These are phyloP conservation scores for Synergus japonicus DNA, from an alignment of 2,888 invertebrate species.

Conservation along the genomic window DNA sequence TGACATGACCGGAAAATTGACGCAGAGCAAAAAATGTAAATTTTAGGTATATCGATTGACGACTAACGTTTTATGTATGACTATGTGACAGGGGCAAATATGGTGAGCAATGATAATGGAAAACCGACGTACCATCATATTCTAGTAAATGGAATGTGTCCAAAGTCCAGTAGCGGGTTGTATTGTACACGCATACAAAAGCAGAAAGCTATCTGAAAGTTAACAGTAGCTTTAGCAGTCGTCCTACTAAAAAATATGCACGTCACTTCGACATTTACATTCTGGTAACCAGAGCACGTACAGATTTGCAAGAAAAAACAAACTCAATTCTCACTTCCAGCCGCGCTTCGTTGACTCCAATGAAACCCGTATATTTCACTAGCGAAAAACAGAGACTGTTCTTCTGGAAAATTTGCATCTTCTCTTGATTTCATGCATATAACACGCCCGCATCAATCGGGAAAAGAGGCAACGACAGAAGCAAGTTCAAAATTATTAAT, in stretches of 20 bases:
- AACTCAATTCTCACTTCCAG: background rate
- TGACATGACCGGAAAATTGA: background rate
- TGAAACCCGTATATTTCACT: slow-evolving; percentile 3
- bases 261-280: background rate
- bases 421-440: slow-evolving; percentile 27
- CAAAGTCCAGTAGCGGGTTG: background rate
- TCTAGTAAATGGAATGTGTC: background rate
- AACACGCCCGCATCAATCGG: slow-evolving; percentile 30
- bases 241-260: background rate
- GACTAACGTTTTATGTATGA: slow-evolving; percentile 23
- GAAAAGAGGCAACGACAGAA: background rate
- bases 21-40: slow-evolving; percentile 1
- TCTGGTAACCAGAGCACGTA: background rate
- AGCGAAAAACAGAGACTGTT: slow-evolving; percentile 49
- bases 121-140: slow-evolving; percentile 26
- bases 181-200: background rate
- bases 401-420: slow-evolving; percentile 67
- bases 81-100: slow-evolving; percentile 23
- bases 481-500: background rate
- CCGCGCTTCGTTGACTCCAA: slow-evolving; percentile 1
- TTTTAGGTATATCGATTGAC: slow-evolving; percentile 17
- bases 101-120: slow-evolving; percentile 40
- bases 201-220: slow-evolving; percentile 34
- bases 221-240: background rate
- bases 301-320: slow-evolving; percentile 22